Percentiles rank a stretch among this genome's conserved stretches.
Conservation (phyloP, 2,797 vertebrate genomes). For the Platalea minor region DNA sequence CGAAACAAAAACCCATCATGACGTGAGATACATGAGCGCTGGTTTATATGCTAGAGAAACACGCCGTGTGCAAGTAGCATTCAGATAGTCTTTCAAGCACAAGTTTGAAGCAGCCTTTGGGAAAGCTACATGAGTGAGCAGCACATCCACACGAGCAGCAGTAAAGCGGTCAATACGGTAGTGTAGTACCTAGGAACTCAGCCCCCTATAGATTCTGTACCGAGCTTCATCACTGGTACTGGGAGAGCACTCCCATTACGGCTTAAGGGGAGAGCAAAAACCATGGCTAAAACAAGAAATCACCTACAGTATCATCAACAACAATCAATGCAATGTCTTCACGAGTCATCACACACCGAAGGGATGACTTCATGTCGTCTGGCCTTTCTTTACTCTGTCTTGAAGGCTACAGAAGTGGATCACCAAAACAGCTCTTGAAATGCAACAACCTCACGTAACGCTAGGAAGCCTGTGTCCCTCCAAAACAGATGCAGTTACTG, state of each 20-base stretch:
- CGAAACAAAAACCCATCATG: fast-evolving
- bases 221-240: no score
- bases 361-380: not conserved
- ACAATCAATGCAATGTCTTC: not conserved
- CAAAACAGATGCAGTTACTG: not conserved
- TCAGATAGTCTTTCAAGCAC: not conserved
- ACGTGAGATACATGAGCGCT: not conserved
- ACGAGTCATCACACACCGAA: not conserved
- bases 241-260: not conserved
- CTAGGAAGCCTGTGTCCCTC: not conserved
- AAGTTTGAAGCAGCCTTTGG: no score
- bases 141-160: not conserved
- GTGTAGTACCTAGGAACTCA: not conserved
- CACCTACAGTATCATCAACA: not conserved
- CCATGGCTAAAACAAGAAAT: not conserved
- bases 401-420: not conserved
- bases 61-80: not conserved
- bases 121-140: not conserved
- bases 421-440: not conserved
- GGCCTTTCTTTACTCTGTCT: not conserved
- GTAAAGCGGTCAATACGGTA: no score
- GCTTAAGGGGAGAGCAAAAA: not conserved
- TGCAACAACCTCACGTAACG: not conserved
- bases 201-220: not conserved
- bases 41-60: not conserved